A percentile compares a stretch with the other conserved stretches of the same genome.
Evolutionary conservation across 2,797 vertebrate species (phyloP).

Genomic region (Pseudotriccus pelzelni): DNA sequence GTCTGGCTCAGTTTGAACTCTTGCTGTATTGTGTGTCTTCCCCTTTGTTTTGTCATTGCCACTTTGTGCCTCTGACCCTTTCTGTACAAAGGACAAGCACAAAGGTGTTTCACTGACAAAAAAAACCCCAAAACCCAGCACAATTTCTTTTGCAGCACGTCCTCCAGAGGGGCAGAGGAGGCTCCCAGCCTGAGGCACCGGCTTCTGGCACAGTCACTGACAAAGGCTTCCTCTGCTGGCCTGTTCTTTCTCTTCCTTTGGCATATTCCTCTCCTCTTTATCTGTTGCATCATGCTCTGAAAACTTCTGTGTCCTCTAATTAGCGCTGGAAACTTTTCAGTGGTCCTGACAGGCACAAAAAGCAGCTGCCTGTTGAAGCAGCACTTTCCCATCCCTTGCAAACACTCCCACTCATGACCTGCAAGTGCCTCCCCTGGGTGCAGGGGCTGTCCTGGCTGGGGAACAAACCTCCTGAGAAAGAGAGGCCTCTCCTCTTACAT

Average conservation of each 20-base stretch:
- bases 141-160: neutral
- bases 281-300: slow-evolving; percentile 28
- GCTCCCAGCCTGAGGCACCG: neutral
- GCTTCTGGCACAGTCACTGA: neutral
- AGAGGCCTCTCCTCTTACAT: neutral
- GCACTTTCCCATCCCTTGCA: neutral
- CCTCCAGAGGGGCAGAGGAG: neutral
- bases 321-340: slow-evolving; percentile 36
- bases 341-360: neutral
- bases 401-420: neutral
- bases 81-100: neutral
- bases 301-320: neutral
- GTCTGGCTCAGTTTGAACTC: neutral
- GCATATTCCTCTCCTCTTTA: neutral
- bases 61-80: neutral
- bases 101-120: neutral
- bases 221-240: neutral
- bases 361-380: slow-evolving; percentile 6
- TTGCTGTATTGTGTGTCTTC: neutral
- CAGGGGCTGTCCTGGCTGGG: neutral
- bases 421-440: neutral
- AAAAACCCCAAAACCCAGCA: neutral
- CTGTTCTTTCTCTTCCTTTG: neutral
- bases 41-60: neutral
- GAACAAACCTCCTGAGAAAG: neutral